These are phyloP conservation scores for Heliconius hermathena DNA, from an alignment of 1,140 invertebrate genomes.

Conservation along the genomic window DNA sequence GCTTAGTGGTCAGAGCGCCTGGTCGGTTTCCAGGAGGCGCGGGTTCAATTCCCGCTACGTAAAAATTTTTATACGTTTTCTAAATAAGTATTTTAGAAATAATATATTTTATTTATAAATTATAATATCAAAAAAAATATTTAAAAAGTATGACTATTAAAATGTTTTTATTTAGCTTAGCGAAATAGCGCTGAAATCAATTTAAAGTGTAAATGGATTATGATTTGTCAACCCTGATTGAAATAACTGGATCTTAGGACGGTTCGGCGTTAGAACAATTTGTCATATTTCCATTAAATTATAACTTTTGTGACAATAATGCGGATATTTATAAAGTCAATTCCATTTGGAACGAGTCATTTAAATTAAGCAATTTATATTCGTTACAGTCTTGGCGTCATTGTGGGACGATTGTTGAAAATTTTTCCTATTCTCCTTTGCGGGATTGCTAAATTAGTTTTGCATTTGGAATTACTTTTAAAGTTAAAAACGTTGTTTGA, in stretches of 20 bases:
- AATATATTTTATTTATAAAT: neutral
- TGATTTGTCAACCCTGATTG: constrained; percentile 5
- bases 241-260: constrained; percentile 4
- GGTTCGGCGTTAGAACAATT: constrained; percentile 15
- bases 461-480: constrained; percentile 29
- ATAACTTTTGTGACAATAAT: constrained; percentile 33
- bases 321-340: constrained; percentile 26
- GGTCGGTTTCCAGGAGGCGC: too few species aligned
- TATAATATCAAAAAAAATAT: too few species aligned
- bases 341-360: constrained; percentile 29
- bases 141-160: too few species aligned
- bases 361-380: constrained; percentile 42
- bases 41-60: too few species aligned
- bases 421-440: constrained; percentile 36
- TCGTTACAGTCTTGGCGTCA: constrained; percentile 31
- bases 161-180: neutral
- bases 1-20: too few species aligned
- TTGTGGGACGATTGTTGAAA: constrained; percentile 26
- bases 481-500: constrained; percentile 5
- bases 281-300: constrained; percentile 28
- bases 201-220: constrained; percentile 14
- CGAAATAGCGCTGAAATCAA: neutral
- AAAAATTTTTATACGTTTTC: too few species aligned
- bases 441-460: constrained; percentile 32
- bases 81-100: too few species aligned